Conservation (phyloP, 1,140 invertebrate genomes). For the Bombus breviceps region DNA sequence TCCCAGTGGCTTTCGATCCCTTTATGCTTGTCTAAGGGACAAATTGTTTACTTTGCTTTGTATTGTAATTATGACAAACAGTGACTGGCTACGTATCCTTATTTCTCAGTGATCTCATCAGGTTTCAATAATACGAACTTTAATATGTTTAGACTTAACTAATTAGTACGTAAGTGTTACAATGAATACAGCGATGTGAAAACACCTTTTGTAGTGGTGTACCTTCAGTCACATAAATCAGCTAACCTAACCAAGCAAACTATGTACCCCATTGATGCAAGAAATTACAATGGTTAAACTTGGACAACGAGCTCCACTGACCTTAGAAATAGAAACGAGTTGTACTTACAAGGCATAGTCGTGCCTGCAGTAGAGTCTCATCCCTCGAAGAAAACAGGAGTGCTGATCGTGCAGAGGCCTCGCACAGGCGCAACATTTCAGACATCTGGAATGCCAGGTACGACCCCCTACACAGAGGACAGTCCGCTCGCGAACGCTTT, state of each 20-base stretch:
- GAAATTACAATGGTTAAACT: neutral
- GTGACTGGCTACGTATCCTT: too few relatives aligned
- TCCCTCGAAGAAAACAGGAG: constrained; percentile 80
- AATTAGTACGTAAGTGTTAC: too few relatives aligned
- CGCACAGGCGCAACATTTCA: constrained; percentile 80
- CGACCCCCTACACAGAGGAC: constrained; percentile 80
- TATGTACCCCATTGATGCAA: neutral
- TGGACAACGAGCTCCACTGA: neutral
- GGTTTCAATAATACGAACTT: too few relatives aligned
- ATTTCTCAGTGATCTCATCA: too few relatives aligned
- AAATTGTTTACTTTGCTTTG: neutral
- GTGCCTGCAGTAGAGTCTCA: constrained; percentile 79
- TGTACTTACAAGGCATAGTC: constrained; percentile 80
- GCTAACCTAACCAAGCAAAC: neutral
- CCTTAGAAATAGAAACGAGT: constrained; percentile 26
- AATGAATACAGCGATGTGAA: too few relatives aligned
- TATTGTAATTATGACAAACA: neutral
- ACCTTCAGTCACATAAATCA: neutral
- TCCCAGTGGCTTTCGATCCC: neutral
- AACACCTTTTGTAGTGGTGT: too few relatives aligned
- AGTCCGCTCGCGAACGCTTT: constrained; percentile 78
- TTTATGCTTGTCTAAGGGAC: neutral
- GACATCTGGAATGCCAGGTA: constrained; percentile 80
- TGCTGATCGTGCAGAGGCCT: constrained; percentile 80
- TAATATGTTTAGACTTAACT: too few relatives aligned